A percentile compares a stretch with the other conserved stretches of the same genome.
Evolutionary conservation across 30 jellyfish, hydroid and myxozoan species (phyloP).

Genomic region (Cassiopea xamachana): DNA sequence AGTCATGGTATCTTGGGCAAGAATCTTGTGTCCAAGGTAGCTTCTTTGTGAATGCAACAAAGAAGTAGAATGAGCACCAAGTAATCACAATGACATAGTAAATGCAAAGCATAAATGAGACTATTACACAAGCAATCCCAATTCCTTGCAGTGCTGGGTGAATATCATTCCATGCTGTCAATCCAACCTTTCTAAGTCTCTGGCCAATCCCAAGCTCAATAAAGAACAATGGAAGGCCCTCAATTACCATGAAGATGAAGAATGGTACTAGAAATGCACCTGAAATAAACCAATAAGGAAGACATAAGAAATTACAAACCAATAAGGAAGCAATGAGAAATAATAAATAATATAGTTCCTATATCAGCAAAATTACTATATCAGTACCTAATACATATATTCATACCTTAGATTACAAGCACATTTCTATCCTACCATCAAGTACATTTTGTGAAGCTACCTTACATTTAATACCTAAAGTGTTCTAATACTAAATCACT

Average conservation of each 20-base stretch:
- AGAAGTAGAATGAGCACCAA: conserved; percentile 80
- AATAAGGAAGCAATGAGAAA: too few relatives aligned
- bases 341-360: too few relatives aligned
- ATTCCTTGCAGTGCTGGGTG: conserved; percentile 86
- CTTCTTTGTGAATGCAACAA: conserved; percentile 73
- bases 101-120: conserved; percentile 77
- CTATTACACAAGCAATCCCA: conserved; percentile 78
- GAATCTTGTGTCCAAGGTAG: conserved; percentile 77
- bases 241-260: conserved; percentile 81
- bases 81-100: conserved; percentile 81
- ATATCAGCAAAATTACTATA: too few relatives aligned
- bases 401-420: too few relatives aligned
- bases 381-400: too few relatives aligned
- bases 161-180: conserved; percentile 76
- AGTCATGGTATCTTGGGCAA: conserved; percentile 68
- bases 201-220: conserved; percentile 88
- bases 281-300: not conserved
- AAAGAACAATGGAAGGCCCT: conserved; percentile 80
- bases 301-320: too few relatives aligned
- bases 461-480: too few relatives aligned
- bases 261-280: conserved; percentile 83
- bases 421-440: too few relatives aligned
- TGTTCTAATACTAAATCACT: too few relatives aligned
- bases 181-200: conserved; percentile 71
- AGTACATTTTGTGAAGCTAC: too few relatives aligned